Evolutionary conservation across 2,113 vertebrate genomes (phyloP).

Genomic region (Pangasianodon gigas): DNA sequence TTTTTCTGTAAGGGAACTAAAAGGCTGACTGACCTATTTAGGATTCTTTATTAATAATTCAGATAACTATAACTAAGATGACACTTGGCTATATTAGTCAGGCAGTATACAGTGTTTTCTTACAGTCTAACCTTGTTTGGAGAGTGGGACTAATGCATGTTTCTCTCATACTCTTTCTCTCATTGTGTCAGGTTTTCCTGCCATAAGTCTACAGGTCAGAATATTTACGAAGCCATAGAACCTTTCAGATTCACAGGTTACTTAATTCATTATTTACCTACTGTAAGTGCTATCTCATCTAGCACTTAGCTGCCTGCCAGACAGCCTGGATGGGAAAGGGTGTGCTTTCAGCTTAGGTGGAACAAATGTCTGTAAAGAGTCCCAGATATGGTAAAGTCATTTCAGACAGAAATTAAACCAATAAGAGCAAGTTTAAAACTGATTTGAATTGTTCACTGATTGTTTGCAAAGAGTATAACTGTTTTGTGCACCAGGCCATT

Average conservation of each 20-base stretch:
- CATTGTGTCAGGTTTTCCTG: not conserved
- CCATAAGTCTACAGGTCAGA: not conserved
- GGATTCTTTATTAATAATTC: not conserved
- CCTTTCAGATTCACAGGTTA: slow-evolving; percentile 43
- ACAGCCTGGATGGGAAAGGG: slow-evolving; percentile 5
- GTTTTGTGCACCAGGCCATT: not conserved
- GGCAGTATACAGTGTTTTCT: not conserved
- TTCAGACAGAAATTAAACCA: slow-evolving; percentile 14
- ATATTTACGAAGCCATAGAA: slow-evolving; percentile 1
- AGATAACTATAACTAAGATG: not conserved
- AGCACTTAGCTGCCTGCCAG: slow-evolving; percentile 36
- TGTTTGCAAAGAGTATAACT: not conserved
- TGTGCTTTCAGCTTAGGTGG: not conserved
- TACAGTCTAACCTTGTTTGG: not conserved
- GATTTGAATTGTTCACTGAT: not conserved
- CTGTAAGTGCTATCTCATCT: slow-evolving; percentile 50
- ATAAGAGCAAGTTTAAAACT: not conserved
- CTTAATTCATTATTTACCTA: slow-evolving; percentile 53
- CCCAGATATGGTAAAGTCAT: not conserved
- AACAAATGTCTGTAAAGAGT: not conserved
- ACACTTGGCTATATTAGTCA: not conserved
- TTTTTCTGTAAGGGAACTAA: not conserved
- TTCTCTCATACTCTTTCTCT: not conserved
- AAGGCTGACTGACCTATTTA: not conserved
- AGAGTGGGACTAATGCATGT: not conserved